These are phyloP conservation scores for Amorpha juglandis DNA, from an alignment of 2,888 invertebrate genomes.

Conservation along the genomic window DNA sequence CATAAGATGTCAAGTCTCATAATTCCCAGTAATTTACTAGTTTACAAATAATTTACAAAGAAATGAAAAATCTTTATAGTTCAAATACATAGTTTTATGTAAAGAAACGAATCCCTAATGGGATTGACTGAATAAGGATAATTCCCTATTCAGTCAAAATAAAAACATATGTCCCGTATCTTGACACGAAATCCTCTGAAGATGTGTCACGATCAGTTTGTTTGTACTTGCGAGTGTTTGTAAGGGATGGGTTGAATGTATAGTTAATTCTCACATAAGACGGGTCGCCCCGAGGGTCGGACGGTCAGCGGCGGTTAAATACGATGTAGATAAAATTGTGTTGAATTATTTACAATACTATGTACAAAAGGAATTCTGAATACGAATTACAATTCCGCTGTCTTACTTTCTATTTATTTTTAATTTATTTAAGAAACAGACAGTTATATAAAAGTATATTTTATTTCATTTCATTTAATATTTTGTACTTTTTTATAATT, in stretches of 20 bases:
- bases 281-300: conserved; percentile 8
- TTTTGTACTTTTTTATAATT: no score
- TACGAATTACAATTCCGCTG: not conserved
- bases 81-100: no score
- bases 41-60: no score
- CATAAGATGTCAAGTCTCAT: no score
- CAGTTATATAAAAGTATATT: no score
- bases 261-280: conserved; percentile 14
- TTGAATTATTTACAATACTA: conserved; percentile 26
- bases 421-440: no score
- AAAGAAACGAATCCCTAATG: not conserved
- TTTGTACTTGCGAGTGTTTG: not conserved
- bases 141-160: conserved; percentile 8
- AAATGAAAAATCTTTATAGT: no score
- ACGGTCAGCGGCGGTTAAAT: conserved; percentile 13
- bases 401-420: no score
- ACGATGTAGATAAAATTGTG: conserved; percentile 23
- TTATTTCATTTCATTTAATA: no score
- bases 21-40: no score
- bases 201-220: conserved; percentile 8
- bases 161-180: not conserved
- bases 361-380: not conserved
- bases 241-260: conserved; percentile 8
- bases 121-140: no score
- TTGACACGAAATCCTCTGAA: not conserved